Base-by-base conservation (phyloP, 2,113 vertebrate genomes). In the Steatornis caripensis region DNA sequence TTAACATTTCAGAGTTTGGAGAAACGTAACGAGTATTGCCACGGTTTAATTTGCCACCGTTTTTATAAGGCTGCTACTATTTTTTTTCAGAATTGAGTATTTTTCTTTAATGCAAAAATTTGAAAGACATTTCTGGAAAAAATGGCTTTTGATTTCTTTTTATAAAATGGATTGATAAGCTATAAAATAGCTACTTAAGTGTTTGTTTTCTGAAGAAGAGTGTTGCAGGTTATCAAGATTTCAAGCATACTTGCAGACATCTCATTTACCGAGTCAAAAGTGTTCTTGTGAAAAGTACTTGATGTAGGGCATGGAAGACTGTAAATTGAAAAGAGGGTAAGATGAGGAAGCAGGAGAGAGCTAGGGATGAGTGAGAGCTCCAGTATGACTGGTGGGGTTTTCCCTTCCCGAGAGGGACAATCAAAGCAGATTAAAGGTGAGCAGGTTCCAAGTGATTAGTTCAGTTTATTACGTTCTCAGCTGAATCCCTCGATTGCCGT, bases 401-500 rank as follows among this genome's bases (percentile, higher is more conserved):
- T 80, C 43, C 61, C 15, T 29, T 84, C 54, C 64, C 26, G 0
- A 74, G 92, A 81, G 64, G 30, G 39, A 91, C 76, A 41, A 68
- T 45, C 34, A 75, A 87, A 89, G 75, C 4, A 0, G 75, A 92
- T 93, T 95, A 92, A 74, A 86, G 41, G 90, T 61, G 71, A 84
- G 71, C 79, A 86, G 21, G 54, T 93, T 96, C 87, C 92, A 85
- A 84, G 66, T 55, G 74, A 87, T 93, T 89, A 82, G 57, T 82
- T 94, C 69, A 75, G 34, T 79, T 94, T 85, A 93, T 96, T 94
- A 68, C 65, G 87, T 77, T 90, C 90, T 85, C 51, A 75, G 29
- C n/a, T 91, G 60, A 87, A 87, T 91, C 51, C 15, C 11, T 70
- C 65, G 66, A 29, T 60, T 54, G 61, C 48, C 83, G 2, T 66